A percentile compares a stretch with the other conserved stretches of the same genome.
These are phyloP conservation scores for Hozukius guyotensis DNA, from an alignment of 2,797 vertebrate genomes.

Conservation along the genomic window DNA sequence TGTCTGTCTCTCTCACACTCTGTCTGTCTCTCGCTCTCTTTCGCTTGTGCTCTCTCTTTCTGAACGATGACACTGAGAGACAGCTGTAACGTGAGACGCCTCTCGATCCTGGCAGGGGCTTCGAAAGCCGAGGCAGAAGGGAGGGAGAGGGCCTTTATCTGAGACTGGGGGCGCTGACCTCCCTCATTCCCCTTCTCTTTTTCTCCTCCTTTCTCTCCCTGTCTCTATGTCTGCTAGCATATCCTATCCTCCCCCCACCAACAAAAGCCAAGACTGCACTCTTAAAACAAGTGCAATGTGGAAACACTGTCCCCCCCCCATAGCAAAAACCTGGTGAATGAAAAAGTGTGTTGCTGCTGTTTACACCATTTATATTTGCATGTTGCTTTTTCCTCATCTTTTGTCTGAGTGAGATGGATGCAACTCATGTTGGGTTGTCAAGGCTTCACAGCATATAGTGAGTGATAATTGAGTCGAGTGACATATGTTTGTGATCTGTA, in stretches of 20 bases:
- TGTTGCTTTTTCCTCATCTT: slow-evolving; percentile 29
- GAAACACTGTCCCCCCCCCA: slow-evolving; percentile 26
- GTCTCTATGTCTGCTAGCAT: slow-evolving; percentile 62
- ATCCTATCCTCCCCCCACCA: slow-evolving; percentile 66
- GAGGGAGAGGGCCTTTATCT: slow-evolving; percentile 81
- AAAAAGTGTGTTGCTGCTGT: slow-evolving; percentile 37
- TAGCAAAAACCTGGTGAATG: slow-evolving; percentile 54
- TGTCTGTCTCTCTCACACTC: slow-evolving; percentile 29
- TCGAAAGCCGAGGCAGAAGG: slow-evolving; percentile 74
- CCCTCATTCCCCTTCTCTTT: slow-evolving; percentile 74
- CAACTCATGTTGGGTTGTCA: slow-evolving; percentile 23
- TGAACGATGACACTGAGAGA: slow-evolving; percentile 85
- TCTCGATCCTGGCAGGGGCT: slow-evolving; percentile 82
- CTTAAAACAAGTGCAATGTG: slow-evolving; percentile 55
- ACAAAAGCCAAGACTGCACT: slow-evolving; percentile 55
- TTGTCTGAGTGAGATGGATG: slow-evolving; percentile 9
- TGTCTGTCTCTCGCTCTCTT: slow-evolving; percentile 29
- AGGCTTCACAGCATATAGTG: slow-evolving; percentile 6
- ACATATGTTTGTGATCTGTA: slow-evolving; percentile 52
- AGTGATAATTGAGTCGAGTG: slow-evolving; percentile 36
- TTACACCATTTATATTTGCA: slow-evolving; percentile 20
- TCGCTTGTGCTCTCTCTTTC: slow-evolving; percentile 53
- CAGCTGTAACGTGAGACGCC: slow-evolving; percentile 85
- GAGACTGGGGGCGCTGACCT: slow-evolving; percentile 81
- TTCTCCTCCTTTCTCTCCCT: slow-evolving; percentile 62